Evolutionary conservation across 1,140 invertebrate genomes (phyloP), one percentile per base, ranked within the genome.

Genomic region (Drosophila subobscura): DNA sequence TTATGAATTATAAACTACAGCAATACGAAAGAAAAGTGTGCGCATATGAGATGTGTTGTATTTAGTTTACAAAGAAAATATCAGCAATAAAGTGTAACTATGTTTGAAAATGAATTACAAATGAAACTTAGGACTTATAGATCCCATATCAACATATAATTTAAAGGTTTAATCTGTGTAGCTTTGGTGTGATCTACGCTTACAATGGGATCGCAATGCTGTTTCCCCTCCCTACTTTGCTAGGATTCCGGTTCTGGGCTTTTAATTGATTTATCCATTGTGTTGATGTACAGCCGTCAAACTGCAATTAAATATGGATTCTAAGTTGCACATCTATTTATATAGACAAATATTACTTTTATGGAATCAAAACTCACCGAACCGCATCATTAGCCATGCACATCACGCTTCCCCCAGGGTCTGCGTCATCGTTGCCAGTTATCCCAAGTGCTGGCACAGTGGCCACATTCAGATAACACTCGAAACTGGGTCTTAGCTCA

Each of bases 61-160:
- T 79, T 84, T 61, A 84, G 76, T 85, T 85, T 75, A 84, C 46
- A 76, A 8, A 12, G 3, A 33, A 41, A 57, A 76, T 76, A 76
- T 79, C 79, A 83, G 71, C 75, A 83, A 83, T 83, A 83, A 83
- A 83, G 42, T 75, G 71, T 84, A 78, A 83, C 57, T 66, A 65
- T 83, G 79, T 83, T 83, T 83, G 42, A 63, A 84, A 73, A 37
- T 22, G 58, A 65, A 23, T 22, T 5, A 4, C 2, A 8, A 6
- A 27, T 27, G 25, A 10, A 6, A 14, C 5, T 25, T 12, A 1
- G 10, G 5, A 3, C 7, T 46, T 22, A 29, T 12, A 60, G 59
- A 60, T 40, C 29, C 22, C 25, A 23, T 44, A 29, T 8, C 16
- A 23, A 12, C 23, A 20, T 29, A 27, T 7, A 44, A 33, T n/a